Conservation (phyloP, 2,888 invertebrate species). For the Eristalinus aeneus region DNA sequence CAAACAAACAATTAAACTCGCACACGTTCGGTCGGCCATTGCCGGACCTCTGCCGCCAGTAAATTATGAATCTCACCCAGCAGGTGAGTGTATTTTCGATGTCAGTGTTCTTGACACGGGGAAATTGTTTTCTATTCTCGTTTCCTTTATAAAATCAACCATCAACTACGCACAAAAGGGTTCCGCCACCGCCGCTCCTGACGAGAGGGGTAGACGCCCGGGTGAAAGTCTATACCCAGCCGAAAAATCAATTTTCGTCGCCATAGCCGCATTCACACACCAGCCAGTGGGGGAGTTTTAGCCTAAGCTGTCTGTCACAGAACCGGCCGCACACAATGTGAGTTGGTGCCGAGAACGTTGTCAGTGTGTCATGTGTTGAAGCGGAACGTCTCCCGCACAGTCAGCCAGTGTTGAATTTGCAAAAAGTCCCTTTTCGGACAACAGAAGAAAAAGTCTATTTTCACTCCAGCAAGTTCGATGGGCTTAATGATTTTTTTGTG, state of each 20-base stretch:
- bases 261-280: constrained; percentile 33
- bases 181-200: neutral
- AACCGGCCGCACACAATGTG: neutral
- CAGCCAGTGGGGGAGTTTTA: constrained; percentile 17
- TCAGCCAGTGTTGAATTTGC: constrained; percentile 35
- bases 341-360: neutral
- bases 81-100: constrained; percentile 34
- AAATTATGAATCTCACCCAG: constrained; percentile 16
- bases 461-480: constrained; percentile 54
- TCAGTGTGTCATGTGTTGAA: constrained; percentile 54
- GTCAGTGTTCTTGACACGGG: constrained; percentile 48
- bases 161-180: constrained; percentile 9
- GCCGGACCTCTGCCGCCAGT: neutral
- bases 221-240: neutral
- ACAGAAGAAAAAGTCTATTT: constrained; percentile 47
- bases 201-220: constrained; percentile 47
- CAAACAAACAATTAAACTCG: constrained; percentile 33
- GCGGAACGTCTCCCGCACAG: neutral
- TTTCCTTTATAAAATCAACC: constrained; percentile 15
- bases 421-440: constrained; percentile 46
- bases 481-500: constrained; percentile 28
- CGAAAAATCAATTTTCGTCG: constrained; percentile 62
- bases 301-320: constrained; percentile 60
- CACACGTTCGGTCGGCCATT: neutral
- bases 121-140: constrained; percentile 57